Evolutionary conservation across 2,113 vertebrate species (phyloP).

Genomic region (Xiphophorus hellerii): DNA sequence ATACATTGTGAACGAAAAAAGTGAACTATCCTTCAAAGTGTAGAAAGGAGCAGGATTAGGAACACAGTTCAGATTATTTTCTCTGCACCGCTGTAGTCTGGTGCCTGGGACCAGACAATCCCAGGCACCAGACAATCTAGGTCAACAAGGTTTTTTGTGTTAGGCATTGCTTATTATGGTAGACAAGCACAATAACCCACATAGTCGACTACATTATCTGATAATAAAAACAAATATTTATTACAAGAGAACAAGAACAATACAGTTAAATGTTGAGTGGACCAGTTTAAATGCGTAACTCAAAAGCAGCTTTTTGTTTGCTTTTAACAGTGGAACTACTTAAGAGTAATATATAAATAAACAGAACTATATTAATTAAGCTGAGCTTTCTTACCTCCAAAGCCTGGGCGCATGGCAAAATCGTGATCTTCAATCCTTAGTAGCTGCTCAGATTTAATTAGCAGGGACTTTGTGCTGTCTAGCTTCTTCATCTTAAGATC

Average conservation of each 20-base stretch:
- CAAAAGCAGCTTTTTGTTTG: neutral
- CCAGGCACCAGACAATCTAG: constrained; percentile 69
- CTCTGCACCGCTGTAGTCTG: constrained; percentile 47
- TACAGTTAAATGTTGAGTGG: neutral
- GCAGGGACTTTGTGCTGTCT: constrained; percentile 86
- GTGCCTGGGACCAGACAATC: constrained; percentile 46
- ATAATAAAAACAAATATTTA: constrained; percentile 2
- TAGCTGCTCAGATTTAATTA: constrained; percentile 87
- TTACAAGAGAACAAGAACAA: neutral
- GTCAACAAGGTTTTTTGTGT: constrained; percentile 67
- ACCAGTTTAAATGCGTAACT: neutral
- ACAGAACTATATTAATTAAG: neutral
- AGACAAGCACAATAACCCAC: constrained; percentile 74
- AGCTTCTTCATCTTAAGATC: constrained; percentile 86
- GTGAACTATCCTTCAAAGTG: constrained; percentile 7
- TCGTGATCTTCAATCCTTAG: constrained; percentile 90
- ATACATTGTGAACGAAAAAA: neutral
- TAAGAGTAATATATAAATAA: neutral
- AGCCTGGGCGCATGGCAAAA: constrained; percentile 91
- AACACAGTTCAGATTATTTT: constrained; percentile 70
- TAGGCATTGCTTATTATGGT: neutral
- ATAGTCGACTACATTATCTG: constrained; percentile 37
- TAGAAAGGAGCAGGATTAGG: constrained; percentile 24
- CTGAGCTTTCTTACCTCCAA: constrained; percentile 84
- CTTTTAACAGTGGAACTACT: neutral